These are phyloP conservation scores for Bovichtus diacanthus DNA, from an alignment of 2,797 vertebrate species.

Conservation along the genomic window DNA sequence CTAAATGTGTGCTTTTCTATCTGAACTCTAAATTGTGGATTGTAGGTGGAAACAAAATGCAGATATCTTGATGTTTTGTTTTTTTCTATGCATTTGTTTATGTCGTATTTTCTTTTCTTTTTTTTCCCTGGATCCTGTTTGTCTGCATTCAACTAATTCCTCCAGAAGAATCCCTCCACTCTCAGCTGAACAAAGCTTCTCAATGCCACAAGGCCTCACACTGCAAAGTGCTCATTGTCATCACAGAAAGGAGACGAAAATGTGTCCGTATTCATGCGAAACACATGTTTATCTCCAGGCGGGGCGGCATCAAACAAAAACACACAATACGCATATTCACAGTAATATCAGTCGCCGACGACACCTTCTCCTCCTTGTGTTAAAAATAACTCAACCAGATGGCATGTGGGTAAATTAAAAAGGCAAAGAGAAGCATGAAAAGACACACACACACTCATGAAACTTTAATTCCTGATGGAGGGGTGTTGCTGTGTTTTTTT, in stretches of 20 bases:
- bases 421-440: slow-evolving; percentile 47
- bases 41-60: neutral
- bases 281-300: neutral
- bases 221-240: slow-evolving; percentile 12
- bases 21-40: neutral
- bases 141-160: neutral
- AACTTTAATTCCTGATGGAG: slow-evolving; percentile 10
- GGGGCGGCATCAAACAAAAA: slow-evolving; percentile 9
- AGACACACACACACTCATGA: slow-evolving; percentile 16
- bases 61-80: neutral
- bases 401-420: slow-evolving; percentile 67
- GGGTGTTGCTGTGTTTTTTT: slow-evolving; percentile 25
- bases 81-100: neutral
- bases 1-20: neutral
- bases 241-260: neutral
- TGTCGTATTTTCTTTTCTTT: neutral
- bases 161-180: neutral
- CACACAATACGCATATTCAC: slow-evolving; percentile 7
- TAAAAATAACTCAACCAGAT: slow-evolving; percentile 69
- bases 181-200: slow-evolving; percentile 8
- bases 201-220: neutral
- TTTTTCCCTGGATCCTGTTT: neutral
- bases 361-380: slow-evolving; percentile 60
- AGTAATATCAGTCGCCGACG: slow-evolving; percentile 45
- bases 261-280: slow-evolving; percentile 16